Evolutionary conservation across 2,113 vertebrate genomes (phyloP), one percentile per base, ranked within the genome.

Genomic region (Gulo gulo): DNA sequence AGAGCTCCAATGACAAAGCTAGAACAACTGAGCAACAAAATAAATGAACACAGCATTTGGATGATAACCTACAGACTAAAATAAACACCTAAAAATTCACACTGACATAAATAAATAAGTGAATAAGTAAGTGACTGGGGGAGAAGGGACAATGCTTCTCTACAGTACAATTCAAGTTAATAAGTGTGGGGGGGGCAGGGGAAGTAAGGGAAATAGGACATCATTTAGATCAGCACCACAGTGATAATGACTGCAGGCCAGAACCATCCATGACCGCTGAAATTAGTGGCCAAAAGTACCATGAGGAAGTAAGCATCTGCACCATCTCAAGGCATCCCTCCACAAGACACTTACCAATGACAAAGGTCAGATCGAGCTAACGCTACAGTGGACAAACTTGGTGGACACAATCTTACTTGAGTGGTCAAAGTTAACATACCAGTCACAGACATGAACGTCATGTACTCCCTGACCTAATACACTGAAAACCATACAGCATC

Each of bases 61-160:
- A 63, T 87, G 91, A 71, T 50, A 78, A 95, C n/a, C 20, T 59
- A 79, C 0, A 76, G 18, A 81, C 69, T 63, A 67, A 96, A 88
- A 92, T 84, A 83, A 89, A 81, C 80, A 71, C 14, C 42, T 88
- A 83, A 94, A 91, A 95, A 34, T 93, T 74, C 61, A 94, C 57
- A 88, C 13, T 59, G 39, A 87, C 18, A 67, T 36, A 82, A 65
- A 65, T 39, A 63, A 88, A 80, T 65, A 47, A 89, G 13, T 42
- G 21, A 67, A 67, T 57, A 86, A 69, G 36, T 87, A 86, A 61
- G 36, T 78, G 94, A 90, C 13, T 81, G 23, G 2, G 13, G 36
- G 65, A 15, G 15, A 81, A 78, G 24, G n/a, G 24, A 88, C 2
- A 84, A 34, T 23, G 16, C 73, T 78, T 82, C 74, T 65, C 93